These are phyloP conservation scores for Vanessa tameamea DNA, from an alignment of 1,140 invertebrate genomes.

Conservation along the genomic window DNA sequence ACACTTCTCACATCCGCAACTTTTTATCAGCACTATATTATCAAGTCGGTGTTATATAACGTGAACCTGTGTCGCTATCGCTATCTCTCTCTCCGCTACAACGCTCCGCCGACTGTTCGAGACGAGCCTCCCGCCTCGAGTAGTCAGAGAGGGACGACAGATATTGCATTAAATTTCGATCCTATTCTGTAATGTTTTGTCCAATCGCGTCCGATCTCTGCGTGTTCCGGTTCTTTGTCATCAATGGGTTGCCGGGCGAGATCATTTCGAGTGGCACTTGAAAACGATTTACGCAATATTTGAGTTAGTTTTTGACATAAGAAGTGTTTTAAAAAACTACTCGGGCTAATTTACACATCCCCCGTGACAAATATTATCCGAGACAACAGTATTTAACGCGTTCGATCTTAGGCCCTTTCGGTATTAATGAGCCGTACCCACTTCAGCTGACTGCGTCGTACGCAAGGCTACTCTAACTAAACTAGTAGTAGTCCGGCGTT, in stretches of 20 bases:
- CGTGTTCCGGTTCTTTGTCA: conserved; percentile 82
- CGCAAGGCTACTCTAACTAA: conserved; percentile 77
- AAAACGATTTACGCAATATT: conserved; percentile 65
- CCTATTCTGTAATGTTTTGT: conserved; percentile 77
- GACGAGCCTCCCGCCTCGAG: conserved; percentile 29
- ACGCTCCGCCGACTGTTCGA: conserved; percentile 5
- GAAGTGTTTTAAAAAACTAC: conserved; percentile 35
- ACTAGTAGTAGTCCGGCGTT: conserved; percentile 79
- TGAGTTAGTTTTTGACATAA: conserved; percentile 47
- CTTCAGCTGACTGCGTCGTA: conserved; percentile 82
- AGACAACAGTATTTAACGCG: conserved; percentile 56
- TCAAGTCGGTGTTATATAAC: conserved; percentile 74
- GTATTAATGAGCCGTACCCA: conserved; percentile 76
- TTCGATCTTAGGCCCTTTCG: conserved; percentile 68
- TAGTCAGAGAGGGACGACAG: conserved; percentile 54
- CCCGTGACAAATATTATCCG: conserved; percentile 28
- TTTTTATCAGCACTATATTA: conserved; percentile 77
- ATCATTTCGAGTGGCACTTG: conserved; percentile 68
- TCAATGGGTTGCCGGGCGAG: conserved; percentile 82
- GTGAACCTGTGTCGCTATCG: conserved; percentile 52
- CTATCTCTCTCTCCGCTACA: conserved; percentile 45
- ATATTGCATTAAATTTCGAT: conserved; percentile 77
- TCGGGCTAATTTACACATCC: conserved; percentile 22
- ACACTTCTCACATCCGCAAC: conserved; percentile 54
- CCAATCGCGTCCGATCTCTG: conserved; percentile 80